These are phyloP conservation scores for Patella pellucida DNA, from an alignment of 2,888 invertebrate species.

Conservation along the genomic window DNA sequence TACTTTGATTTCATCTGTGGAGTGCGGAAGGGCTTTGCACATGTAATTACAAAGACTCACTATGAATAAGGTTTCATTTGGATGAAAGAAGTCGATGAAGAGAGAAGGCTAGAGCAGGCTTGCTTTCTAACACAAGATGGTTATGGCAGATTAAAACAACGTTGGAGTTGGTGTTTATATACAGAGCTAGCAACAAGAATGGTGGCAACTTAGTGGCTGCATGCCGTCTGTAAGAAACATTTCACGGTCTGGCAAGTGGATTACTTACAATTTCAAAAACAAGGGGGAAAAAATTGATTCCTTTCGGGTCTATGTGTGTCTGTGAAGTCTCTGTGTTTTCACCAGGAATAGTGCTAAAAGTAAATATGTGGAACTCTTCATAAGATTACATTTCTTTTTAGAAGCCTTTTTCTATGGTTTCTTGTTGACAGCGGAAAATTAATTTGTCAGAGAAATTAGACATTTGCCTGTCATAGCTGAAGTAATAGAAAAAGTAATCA, in stretches of 20 bases:
- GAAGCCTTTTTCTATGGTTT: conserved; percentile 2
- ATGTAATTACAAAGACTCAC: conserved; percentile 33
- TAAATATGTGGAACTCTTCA: conserved; percentile 11
- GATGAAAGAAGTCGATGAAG: conserved; percentile 21
- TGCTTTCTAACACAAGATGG: too few species aligned
- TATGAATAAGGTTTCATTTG: conserved; percentile 26
- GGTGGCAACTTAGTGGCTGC: too few species aligned
- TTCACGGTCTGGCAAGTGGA: too few species aligned
- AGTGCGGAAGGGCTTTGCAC: conserved; percentile 30
- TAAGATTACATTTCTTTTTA: conserved; percentile 10
- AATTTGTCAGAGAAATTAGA: conserved; percentile 11
- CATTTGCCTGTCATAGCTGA: conserved; percentile 9
- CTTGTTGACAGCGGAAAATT: conserved; percentile 11
- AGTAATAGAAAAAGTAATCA: conserved; percentile 7
- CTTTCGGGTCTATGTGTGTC: too few species aligned
- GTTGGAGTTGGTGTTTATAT: too few species aligned
- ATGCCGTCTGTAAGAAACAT: too few species aligned
- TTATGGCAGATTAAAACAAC: too few species aligned
- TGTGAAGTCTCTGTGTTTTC: too few species aligned
- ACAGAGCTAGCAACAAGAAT: too few species aligned
- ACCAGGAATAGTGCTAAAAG: neutral
- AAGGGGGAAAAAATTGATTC: too few species aligned
- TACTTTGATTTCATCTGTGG: conserved; percentile 35
- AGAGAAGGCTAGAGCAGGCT: neutral
- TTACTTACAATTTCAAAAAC: too few species aligned